These are phyloP conservation scores for Drosophila mercatorum DNA, from an alignment of 2,888 invertebrate species.

Conservation along the genomic window DNA sequence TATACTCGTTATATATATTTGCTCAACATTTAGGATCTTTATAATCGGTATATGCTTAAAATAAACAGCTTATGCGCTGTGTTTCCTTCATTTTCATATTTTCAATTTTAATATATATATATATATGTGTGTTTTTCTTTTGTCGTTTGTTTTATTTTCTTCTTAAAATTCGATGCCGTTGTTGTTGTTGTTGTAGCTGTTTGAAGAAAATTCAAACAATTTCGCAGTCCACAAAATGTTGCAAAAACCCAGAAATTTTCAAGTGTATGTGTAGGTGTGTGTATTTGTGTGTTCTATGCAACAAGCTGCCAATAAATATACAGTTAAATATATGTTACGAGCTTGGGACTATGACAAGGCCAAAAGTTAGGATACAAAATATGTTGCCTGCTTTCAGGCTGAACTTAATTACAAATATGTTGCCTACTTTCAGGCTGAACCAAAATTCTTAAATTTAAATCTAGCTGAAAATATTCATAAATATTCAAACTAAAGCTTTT, in stretches of 20 bases:
- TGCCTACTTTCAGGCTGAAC: constrained; percentile 11
- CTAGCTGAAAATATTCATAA: neutral
- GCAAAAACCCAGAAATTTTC: constrained; percentile 59
- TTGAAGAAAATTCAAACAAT: constrained; percentile 52
- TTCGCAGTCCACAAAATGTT: constrained; percentile 51
- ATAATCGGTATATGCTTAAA: constrained; percentile 35
- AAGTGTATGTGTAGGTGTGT: constrained; percentile 14
- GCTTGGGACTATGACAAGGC: constrained; percentile 9
- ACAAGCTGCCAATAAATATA: constrained; percentile 20
- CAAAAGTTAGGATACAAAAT: constrained; percentile 4
- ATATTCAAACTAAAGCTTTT: neutral
- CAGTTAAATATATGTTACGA: neutral
- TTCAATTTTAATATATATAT: constrained; percentile 16
- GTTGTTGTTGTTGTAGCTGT: constrained; percentile 28
- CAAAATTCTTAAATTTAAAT: neutral
- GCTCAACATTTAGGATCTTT: constrained; percentile 49
- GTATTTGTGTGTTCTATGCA: neutral
- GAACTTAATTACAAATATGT: neutral
- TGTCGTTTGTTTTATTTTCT: neutral
- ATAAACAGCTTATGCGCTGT: constrained; percentile 48
- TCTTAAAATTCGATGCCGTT: constrained; percentile 47
- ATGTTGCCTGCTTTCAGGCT: constrained; percentile 21
- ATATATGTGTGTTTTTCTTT: constrained; percentile 7
- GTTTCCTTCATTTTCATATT: constrained; percentile 11
- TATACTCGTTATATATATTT: constrained; percentile 31